Evolutionary conservation across 2,888 invertebrate species (phyloP), one percentile per base, ranked within the genome.

Genomic region (Drosophila mimetica): DNA sequence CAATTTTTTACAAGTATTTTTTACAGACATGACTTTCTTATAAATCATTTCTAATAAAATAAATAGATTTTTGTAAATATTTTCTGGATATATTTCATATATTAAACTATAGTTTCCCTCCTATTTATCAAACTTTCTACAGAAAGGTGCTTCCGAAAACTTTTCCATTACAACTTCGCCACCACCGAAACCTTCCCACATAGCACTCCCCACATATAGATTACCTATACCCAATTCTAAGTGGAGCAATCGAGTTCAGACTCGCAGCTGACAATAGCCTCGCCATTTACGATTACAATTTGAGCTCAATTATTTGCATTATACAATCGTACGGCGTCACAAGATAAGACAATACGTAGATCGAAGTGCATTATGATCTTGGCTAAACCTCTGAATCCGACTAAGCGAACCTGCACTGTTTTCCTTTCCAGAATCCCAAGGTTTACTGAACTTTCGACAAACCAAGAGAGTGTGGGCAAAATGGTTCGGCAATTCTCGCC

Each of bases 401-500:
- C 60, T 25, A 41, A 48, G 51, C 50, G 13, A 36, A 54, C 59
- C 41, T 59, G 52, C 6, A 18, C 54, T 70, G 60, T 53, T 20
- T 52, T 46, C 30, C 46, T 37, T 47, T 64, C 7, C 53, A 71
- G 47, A 61, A 61, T 61, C 25, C 2, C 13, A 2, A 37, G 46
- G 86, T 80, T 83, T 67, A 73, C 34, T 71, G 75, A 86, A 75
- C 77, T 61, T 13, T 11, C 42, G 22, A 6, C 14, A 9, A 47
- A 20, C 7, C 20, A 20, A 22, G 28, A 14, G 39, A 28, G 18
- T 48, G 41, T 11, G 50, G 37, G 30, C 42, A 28, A 30, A 20
- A 91, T 90, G 89, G 83, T 89, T 32, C 77, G 77, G 41, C 81
- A 88, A 44, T 44, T 85, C 39, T 89, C 89, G 41, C 91, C 89